A percentile compares a stretch with the other conserved stretches of the same genome.
Conservation (phyloP, 64 coral and sea anemone genomes). For the Pocillopora verrucosa region DNA sequence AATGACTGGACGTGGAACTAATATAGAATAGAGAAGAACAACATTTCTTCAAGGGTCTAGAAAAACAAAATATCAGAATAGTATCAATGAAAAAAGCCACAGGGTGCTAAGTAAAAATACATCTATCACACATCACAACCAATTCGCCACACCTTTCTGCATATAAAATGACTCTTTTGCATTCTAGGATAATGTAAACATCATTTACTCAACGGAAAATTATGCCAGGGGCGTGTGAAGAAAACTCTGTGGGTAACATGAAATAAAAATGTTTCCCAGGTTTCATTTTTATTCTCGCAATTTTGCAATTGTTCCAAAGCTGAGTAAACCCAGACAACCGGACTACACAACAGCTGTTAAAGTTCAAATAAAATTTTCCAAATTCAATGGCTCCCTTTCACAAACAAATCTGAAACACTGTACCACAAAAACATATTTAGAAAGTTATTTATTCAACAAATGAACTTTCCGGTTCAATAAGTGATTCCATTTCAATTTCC, state of each 20-base stretch:
- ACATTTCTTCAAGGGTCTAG: too few species aligned
- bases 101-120: too few species aligned
- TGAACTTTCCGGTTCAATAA: background rate
- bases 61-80: too few species aligned
- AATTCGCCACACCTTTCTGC: too few species aligned
- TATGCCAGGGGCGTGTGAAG: too few species aligned
- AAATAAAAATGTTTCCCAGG: background rate
- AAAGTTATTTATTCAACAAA: background rate
- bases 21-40: too few species aligned
- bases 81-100: too few species aligned
- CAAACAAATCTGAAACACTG: background rate
- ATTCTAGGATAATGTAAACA: too few species aligned
- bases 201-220: too few species aligned
- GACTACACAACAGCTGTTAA: background rate
- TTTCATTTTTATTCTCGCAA: background rate
- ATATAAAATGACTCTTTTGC: too few species aligned
- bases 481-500: background rate
- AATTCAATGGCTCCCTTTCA: background rate
- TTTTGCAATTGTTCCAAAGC: background rate
- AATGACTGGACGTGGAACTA: too few species aligned
- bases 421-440: background rate
- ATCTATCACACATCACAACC: too few species aligned
- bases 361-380: background rate
- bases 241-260: background rate
- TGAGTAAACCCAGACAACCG: background rate